Base-by-base conservation (phyloP, 2,113 vertebrate genomes). In the Sapajus apella region DNA sequence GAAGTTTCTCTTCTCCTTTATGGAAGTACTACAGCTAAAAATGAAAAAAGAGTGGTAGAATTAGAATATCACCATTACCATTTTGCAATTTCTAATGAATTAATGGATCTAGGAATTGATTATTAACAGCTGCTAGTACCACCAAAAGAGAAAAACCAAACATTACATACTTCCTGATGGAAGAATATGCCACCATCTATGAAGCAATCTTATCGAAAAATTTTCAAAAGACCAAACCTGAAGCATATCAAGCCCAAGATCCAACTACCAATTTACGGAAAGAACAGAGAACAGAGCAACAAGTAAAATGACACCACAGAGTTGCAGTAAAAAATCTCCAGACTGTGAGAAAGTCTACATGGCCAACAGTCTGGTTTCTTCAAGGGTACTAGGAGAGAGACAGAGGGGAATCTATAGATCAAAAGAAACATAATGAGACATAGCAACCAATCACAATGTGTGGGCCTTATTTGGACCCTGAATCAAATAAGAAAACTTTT, bases 21-120 rank as follows among this genome's bases (percentile, higher is more conserved):
- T 40, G 84, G 37, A 81, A 77, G 58, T 45, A 43, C 70, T 47
- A 56, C 40, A 88, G 72, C 32, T 91, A 72, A 76, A 89, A 76
- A 88, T 75, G 16, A 90, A 87, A 81, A 76, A 77, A 27, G 40
- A 70, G 55, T 56, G 32, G 37, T 47, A 70, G 30, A 87, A 56
- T 68, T 35, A 43, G 75, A 73, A 61, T 43, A 80, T 55, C 16
- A 58, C 37, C 35, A 27, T 43, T 55, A 75, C 27, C 35, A 89
- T 89, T 79, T 86, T 89, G 47, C 56, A 92, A 86, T 17, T 95
- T 89, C 16, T 35, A 93, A 30, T 88, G 79, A 77, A 68, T 81
- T 88, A 75, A 79, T 27, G 13, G 20, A 47, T 81, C 40, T 87
- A 37, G 13, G 8, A 61, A 64, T 43, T 95, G 55, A 89, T 45